Percentiles rank a stretch among this genome's conserved stretches.
Conservation (phyloP, 1,140 invertebrate genomes). For the Danaus melanippus region DNA sequence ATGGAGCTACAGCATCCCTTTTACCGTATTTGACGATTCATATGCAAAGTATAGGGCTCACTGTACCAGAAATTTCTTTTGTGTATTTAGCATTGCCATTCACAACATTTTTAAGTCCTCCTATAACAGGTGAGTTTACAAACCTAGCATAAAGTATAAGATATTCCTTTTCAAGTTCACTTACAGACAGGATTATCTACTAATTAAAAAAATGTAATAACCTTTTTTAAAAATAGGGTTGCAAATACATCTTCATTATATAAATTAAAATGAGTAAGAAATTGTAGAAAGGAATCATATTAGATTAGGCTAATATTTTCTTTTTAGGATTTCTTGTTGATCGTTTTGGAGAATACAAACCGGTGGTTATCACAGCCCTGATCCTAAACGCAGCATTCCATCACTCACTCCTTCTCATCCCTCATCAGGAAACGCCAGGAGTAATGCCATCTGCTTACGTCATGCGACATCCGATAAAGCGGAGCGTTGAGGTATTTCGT, state of each 20-base stretch:
- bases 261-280: too few species aligned
- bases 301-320: conserved; percentile 15
- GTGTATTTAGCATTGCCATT: conserved; percentile 88
- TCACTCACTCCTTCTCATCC: conserved; percentile 80
- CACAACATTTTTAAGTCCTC: conserved; percentile 84
- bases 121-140: conserved; percentile 78
- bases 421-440: conserved; percentile 81
- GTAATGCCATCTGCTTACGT: conserved; percentile 80
- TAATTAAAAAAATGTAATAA: too few species aligned
- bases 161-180: too few species aligned
- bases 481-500: conserved; percentile 67
- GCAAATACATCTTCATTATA: too few species aligned
- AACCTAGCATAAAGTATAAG: conserved; percentile 10
- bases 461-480: conserved; percentile 78
- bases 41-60: conserved; percentile 89
- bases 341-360: conserved; percentile 86
- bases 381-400: conserved; percentile 81
- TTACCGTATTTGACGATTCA: conserved; percentile 88
- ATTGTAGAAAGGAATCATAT: background rate
- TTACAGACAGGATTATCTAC: too few species aligned
- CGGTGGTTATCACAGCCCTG: conserved; percentile 81
- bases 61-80: conserved; percentile 86
- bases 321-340: conserved; percentile 83
- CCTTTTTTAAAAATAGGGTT: too few species aligned
- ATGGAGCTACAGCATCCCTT: conserved; percentile 84